Evolutionary conservation across 2,888 invertebrate genomes (phyloP).

Genomic region (Trachelus iudaicus): DNA sequence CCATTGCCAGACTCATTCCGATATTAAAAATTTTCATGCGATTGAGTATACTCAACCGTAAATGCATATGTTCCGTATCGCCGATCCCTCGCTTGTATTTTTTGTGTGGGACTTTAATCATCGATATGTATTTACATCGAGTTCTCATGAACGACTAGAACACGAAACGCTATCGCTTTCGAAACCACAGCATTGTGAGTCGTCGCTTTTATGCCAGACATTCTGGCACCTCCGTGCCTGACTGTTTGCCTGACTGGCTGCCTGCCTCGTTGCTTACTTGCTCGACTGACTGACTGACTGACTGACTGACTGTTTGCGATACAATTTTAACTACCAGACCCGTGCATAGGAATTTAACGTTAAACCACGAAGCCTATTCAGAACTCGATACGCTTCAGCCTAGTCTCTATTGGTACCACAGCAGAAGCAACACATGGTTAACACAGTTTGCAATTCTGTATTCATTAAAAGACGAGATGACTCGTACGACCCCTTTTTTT

Average conservation of each 20-base stretch:
- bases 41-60: too few species aligned
- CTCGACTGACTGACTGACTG: neutral
- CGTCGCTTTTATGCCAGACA: slow-evolving; percentile 2
- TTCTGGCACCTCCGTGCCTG: slow-evolving; percentile 3
- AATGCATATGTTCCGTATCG: neutral
- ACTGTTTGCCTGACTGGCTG: neutral
- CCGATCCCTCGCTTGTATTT: neutral
- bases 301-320: neutral
- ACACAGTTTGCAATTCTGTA: neutral
- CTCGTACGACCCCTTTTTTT: neutral
- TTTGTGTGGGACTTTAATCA: neutral
- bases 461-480: neutral
- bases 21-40: too few species aligned
- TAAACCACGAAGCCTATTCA: neutral
- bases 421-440: neutral
- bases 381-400: neutral
- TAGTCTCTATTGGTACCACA: neutral
- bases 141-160: neutral
- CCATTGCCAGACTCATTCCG: too few species aligned
- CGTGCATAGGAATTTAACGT: neutral
- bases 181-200: neutral
- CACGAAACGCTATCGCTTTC: slow-evolving; percentile 2
- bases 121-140: neutral
- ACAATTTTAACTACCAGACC: neutral
- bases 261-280: neutral